These are phyloP conservation scores for Drosophila baimaii DNA, from an alignment of 1,140 invertebrate genomes.

Conservation along the genomic window DNA sequence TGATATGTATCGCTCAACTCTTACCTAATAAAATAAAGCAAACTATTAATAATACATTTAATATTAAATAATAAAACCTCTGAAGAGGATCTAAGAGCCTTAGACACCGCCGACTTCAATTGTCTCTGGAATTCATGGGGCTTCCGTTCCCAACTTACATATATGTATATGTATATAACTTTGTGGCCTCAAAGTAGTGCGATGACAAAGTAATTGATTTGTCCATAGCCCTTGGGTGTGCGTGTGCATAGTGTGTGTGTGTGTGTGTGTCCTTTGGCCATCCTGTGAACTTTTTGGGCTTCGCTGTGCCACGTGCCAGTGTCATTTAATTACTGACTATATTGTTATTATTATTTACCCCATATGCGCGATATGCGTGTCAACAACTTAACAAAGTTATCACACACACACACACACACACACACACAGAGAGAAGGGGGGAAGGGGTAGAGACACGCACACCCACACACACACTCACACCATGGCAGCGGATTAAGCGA, in stretches of 20 bases:
- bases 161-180: too few relatives aligned
- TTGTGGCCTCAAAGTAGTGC: conserved; percentile 7
- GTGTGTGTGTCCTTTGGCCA: neutral
- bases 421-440: neutral
- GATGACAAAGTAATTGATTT: conserved; percentile 42
- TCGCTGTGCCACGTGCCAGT: conserved; percentile 57
- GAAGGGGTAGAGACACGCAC: neutral
- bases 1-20: too few relatives aligned
- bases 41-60: neutral
- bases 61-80: neutral
- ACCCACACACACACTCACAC: conserved; percentile 27
- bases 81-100: neutral
- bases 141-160: neutral
- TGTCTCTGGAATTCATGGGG: conserved; percentile 1
- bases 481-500: conserved; percentile 62
- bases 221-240: conserved; percentile 6
- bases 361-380: conserved; percentile 38
- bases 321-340: conserved; percentile 78
- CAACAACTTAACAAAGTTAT: conserved; percentile 80
- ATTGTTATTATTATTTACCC: conserved; percentile 61
- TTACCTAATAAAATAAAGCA: neutral
- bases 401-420: conserved; percentile 51
- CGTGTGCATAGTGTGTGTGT: neutral
- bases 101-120: too few relatives aligned
- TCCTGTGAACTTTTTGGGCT: conserved; percentile 38